Base-by-base conservation (phyloP, 2,888 invertebrate species). In the Hydrotaea diabolus region DNA sequence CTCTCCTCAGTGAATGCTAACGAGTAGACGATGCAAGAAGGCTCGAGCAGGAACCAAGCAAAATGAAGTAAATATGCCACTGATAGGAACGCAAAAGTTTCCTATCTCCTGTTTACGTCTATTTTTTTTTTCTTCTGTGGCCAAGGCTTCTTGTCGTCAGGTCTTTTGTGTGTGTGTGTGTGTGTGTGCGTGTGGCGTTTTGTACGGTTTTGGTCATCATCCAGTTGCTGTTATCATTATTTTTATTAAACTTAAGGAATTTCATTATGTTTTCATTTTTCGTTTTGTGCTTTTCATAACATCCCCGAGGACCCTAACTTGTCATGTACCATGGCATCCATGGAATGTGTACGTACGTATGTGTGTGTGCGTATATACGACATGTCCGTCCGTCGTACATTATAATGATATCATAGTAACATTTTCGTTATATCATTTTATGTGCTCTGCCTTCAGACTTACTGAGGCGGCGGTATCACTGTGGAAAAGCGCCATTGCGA, bases 341-440 rank as follows among this genome's bases (percentile, higher is more conserved):
- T n/a, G 66, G 43, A 26, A 59, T 69, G 69, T 43, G 46, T 17
- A 31, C 31, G 39, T 69, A 17, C 46, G 15, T 59, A 2, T 69
- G 15, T 62, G 31, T 9, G 2, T 59, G 83, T 77, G 7, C 7
- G 31, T 31, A 7, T 31, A 31, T 31, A 7, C 66, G 49, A 9
- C 15, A 53, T 72, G 39, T 64, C 77, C 64, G 15, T 74, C n/a
- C 9, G 17, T 1, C 64, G 83, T 77, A 77, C 73, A 64, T 62
- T 57, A 71, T 85, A 85, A 85, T 85, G 82, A 85, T 82, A 82
- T 85, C 77, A 69, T 9, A 77, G 79, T 82, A 82, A 82, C 82
- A 81, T 81, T 84, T 81, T 78, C 79, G 76, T 64, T 26, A 36
- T 36, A 31, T 55, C 21, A 55, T 55, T 55, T 55, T 21, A 21